Evolutionary conservation across 37 sponge, comb jelly and placozoan species (phyloP), one percentile per base, ranked within the genome.

Genomic region (Aphrocallistes beatrix): DNA sequence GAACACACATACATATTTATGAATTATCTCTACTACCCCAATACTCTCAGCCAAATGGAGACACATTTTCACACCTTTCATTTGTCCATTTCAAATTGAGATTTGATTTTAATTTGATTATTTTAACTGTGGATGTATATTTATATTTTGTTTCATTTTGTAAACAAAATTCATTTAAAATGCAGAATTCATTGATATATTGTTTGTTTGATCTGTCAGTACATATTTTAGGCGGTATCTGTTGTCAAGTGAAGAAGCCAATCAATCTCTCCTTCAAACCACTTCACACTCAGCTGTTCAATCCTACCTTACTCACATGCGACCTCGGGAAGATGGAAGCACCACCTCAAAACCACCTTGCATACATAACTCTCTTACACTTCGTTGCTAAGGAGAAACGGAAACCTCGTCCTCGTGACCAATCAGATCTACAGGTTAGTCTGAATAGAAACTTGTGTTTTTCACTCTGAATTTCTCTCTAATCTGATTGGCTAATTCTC

Each of bases 291-390:
- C 91, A 93, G 85, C 88, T 96, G 39, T 50, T 34, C 36, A 37
- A 38, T 0, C 97, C 97, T 38, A 75, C 51, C 36, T 49, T 88
- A 30, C 25, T 94, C 38, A 19, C 87, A 30, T 88, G 85, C 25
- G 97, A 96, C 83, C 89, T 94, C 82, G 90, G 86, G 19, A 96
- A 96, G 51, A 37, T 91, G 0, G 93, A 92, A 50, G 85, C 36
- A 16, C 87, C 87, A 0, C 82, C 51, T 0, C 89, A 90, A 37
- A 47, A 60, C 0, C 90, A 88, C 38, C 30, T 90, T 21, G 84
- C 81, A 0, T 83, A 90, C 50, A 47, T 88, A 50, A 87, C 90
- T 83, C 51, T 92, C 38, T 87, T 88, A 32, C 85, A 51, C 37
- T 92, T 88, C 84, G 75, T 60, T 19, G 32, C 34, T 60, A 60